These are phyloP conservation scores for Micrasema longulum DNA, from an alignment of 1,140 invertebrate species.

Conservation along the genomic window DNA sequence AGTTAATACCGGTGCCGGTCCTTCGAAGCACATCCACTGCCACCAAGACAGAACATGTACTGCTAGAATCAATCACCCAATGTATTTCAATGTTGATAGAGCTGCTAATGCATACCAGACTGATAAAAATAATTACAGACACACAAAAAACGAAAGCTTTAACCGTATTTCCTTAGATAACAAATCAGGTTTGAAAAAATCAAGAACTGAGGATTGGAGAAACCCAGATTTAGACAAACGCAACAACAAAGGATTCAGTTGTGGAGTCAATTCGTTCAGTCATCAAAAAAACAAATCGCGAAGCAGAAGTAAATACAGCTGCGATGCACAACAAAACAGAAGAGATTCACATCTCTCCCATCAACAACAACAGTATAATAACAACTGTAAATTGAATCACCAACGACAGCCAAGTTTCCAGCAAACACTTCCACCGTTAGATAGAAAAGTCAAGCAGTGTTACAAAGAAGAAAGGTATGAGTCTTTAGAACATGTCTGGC, in stretches of 20 bases:
- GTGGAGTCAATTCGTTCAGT: background rate
- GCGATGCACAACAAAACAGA: too few relatives aligned
- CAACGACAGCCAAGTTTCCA: slow-evolving; percentile 23
- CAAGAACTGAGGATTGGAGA: slow-evolving; percentile 14
- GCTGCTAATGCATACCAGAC: background rate
- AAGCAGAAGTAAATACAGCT: slow-evolving; percentile 7
- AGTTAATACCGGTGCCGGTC: background rate
- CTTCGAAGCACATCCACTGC: slow-evolving; percentile 16
- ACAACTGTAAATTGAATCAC: background rate
- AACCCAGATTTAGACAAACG: background rate
- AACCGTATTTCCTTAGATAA: background rate
- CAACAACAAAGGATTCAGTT: slow-evolving; percentile 4
- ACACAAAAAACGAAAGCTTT: background rate
- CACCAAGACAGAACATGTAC: slow-evolving; percentile 29
- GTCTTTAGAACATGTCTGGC: slow-evolving; percentile 11
- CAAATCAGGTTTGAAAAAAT: slow-evolving; percentile 9
- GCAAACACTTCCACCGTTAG: slow-evolving; percentile 36
- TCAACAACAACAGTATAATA: background rate
- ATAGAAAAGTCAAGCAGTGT: slow-evolving; percentile 11
- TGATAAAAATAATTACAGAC: slow-evolving; percentile 3
- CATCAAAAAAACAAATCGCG: background rate
- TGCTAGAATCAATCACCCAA: background rate
- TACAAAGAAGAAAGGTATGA: slow-evolving; percentile 9
- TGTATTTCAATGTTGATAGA: slow-evolving; percentile 7
- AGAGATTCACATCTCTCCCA: too few relatives aligned